Percentiles rank a stretch among this genome's conserved stretches.
phyloP scores from a whole-genome alignment of 2,113 vertebrate species.

The Cololabis saira region DNA sequence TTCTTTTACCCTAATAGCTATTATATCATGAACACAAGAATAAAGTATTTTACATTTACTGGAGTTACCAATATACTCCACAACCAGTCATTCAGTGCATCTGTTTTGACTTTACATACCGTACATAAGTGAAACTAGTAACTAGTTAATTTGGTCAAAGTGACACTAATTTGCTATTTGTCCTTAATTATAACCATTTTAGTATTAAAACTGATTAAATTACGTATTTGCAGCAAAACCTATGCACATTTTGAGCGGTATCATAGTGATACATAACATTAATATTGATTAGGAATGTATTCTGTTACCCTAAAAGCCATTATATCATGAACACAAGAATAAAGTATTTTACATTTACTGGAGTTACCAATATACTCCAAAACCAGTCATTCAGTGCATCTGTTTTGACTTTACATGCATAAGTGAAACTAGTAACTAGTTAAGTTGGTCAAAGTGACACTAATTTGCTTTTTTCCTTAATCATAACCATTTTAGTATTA shows the following conservation, averaged over 20 bases:
- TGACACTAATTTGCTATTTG: too few relatives aligned
- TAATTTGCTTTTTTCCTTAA: too few relatives aligned
- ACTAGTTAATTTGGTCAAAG: constrained; percentile 47
- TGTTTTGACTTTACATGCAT: constrained; percentile 54
- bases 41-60: not conserved
- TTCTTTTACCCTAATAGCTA: too few relatives aligned
- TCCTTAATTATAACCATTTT: too few relatives aligned
- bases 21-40: not conserved
- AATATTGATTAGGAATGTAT: not conserved
- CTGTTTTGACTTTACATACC: constrained; percentile 47
- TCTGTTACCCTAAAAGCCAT: too few relatives aligned
- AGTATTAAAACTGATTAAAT: too few relatives aligned
- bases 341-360: not conserved
- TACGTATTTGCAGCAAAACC: too few relatives aligned
- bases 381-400: not conserved
- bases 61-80: not conserved
- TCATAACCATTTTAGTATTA: too few relatives aligned
- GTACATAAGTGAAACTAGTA: constrained; percentile 70
- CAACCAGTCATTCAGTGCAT: not conserved
- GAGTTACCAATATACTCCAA: too few relatives aligned
- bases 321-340: not conserved
- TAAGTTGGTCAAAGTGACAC: too few relatives aligned
- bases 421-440: constrained; percentile 70
- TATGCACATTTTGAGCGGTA: not conserved
- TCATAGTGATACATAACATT: not conserved